phyloP scores from a whole-genome alignment of 1,140 invertebrate species.

The Dolichoris vasculosae region DNA sequence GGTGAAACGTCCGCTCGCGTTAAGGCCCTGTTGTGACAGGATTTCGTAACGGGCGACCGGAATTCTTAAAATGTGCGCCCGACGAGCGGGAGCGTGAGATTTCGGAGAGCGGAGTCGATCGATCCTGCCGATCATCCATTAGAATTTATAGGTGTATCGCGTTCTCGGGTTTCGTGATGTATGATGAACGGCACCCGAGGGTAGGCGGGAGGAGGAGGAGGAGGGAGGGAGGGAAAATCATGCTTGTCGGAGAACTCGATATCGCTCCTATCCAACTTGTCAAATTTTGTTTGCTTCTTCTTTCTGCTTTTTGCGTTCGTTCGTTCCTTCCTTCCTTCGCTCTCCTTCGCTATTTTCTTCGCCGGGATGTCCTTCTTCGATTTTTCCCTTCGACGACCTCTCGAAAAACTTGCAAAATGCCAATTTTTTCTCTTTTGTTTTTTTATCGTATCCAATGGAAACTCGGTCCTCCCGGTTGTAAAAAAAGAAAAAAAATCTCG shows the following conservation, averaged over 20 bases:
- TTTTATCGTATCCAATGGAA: too few relatives aligned
- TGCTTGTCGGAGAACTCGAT: conserved; percentile 10
- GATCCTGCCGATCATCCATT: conserved; percentile 51
- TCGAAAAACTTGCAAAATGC: too few relatives aligned
- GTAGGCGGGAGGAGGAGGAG: background rate
- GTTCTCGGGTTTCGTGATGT: conserved; percentile 30
- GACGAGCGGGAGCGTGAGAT: conserved; percentile 61
- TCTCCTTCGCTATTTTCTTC: background rate
- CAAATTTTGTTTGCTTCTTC: conserved; percentile 1
- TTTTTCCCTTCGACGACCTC: too few relatives aligned
- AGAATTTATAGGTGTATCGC: conserved; percentile 19
- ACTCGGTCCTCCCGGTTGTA: too few relatives aligned
- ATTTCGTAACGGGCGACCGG: conserved; percentile 61
- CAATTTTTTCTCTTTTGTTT: background rate
- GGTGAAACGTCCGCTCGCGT: conserved; percentile 56
- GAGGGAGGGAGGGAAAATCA: background rate
- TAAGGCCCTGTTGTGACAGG: conserved; percentile 61
- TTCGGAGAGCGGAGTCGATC: conserved; percentile 51
- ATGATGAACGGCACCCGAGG: conserved; percentile 4
- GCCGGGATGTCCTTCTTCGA: too few relatives aligned
- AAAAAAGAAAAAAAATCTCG: too few relatives aligned
- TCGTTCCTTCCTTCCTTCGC: background rate
- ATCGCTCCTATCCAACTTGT: background rate
- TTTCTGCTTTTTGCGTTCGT: background rate
- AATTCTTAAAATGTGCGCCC: conserved; percentile 51